Evolutionary conservation across 1,140 invertebrate genomes (phyloP).

Genomic region (Hyles euphorbiae): DNA sequence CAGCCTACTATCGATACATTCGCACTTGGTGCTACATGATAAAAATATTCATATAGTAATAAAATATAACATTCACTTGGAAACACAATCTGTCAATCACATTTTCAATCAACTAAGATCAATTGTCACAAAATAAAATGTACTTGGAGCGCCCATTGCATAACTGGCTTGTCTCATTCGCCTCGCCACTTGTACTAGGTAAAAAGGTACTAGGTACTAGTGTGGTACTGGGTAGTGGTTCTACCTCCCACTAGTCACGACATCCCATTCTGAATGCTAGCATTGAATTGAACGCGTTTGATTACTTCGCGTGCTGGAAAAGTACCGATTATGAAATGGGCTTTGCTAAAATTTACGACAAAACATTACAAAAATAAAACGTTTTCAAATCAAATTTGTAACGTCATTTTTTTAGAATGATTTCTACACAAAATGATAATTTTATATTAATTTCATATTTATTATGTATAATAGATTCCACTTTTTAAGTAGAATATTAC

Average conservation of each 20-base stretch:
- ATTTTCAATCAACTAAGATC: slow-evolving; percentile 44
- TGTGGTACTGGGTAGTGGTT: no score
- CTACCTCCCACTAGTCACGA: no score
- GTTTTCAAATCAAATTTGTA: slow-evolving; percentile 67
- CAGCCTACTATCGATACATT: slow-evolving; percentile 43
- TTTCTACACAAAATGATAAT: slow-evolving; percentile 45
- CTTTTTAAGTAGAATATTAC: slow-evolving; percentile 61
- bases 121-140: slow-evolving; percentile 26
- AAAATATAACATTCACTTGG: slow-evolving; percentile 43
- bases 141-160: slow-evolving; percentile 6
- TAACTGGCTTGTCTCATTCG: neutral
- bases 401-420: slow-evolving; percentile 34
- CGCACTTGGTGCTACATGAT: slow-evolving; percentile 65
- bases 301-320: no score
- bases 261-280: no score
- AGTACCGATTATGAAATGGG: slow-evolving; percentile 5
- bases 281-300: no score
- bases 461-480: slow-evolving; percentile 50
- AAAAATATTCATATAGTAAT: slow-evolving; percentile 38
- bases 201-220: no score
- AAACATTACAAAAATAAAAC: slow-evolving; percentile 47
- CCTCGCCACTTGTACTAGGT: no score
- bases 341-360: slow-evolving; percentile 17
- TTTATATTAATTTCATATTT: slow-evolving; percentile 33
- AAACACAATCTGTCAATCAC: slow-evolving; percentile 56